These are phyloP conservation scores for Steinernema feltiae DNA, from an alignment of 1,140 invertebrate genomes.

Conservation along the genomic window DNA sequence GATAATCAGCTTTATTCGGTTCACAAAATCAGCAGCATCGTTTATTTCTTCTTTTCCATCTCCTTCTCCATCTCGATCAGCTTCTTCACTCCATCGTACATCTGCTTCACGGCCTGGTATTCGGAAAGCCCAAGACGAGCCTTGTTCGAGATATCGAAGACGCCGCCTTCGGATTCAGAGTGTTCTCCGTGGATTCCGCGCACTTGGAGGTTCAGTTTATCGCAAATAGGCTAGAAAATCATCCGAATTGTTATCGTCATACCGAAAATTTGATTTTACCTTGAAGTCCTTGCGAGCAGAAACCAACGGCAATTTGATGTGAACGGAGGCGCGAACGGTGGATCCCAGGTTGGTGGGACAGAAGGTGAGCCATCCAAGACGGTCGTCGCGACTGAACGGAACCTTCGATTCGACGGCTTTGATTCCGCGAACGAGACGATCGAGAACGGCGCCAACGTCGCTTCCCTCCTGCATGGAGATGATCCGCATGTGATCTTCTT, in stretches of 20 bases:
- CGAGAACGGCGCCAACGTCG: conserved; percentile 74
- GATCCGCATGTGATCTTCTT: conserved; percentile 85
- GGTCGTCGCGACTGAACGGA: conserved; percentile 80
- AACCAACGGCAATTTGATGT: conserved; percentile 89
- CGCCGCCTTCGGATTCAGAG: too few species aligned
- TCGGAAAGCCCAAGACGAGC: conserved; percentile 70
- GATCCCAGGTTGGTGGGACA: conserved; percentile 76
- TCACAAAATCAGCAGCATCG: too few species aligned
- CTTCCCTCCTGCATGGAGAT: conserved; percentile 94
- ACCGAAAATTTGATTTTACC: conserved; percentile 17
- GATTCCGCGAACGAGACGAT: conserved; percentile 70
- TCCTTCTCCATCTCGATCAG: conserved; percentile 77
- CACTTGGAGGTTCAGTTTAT: conserved; percentile 78
- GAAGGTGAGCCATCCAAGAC: too few species aligned
- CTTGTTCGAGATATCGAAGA: too few species aligned
- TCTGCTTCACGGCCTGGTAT: conserved; percentile 66
- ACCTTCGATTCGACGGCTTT: conserved; percentile 76
- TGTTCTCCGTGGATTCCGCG: too few species aligned
- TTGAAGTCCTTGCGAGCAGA: conserved; percentile 80
- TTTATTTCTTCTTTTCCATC: background rate
- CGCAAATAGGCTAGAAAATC: conserved; percentile 68
- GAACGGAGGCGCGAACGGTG: conserved; percentile 90
- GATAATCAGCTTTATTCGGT: too few species aligned
- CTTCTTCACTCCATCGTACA: conserved; percentile 73
- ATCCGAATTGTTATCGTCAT: background rate